A percentile compares a stretch with the other conserved stretches of the same genome.
phyloP scores from a whole-genome alignment of 2,797 vertebrate species.

The Alosa sapidissima region DNA sequence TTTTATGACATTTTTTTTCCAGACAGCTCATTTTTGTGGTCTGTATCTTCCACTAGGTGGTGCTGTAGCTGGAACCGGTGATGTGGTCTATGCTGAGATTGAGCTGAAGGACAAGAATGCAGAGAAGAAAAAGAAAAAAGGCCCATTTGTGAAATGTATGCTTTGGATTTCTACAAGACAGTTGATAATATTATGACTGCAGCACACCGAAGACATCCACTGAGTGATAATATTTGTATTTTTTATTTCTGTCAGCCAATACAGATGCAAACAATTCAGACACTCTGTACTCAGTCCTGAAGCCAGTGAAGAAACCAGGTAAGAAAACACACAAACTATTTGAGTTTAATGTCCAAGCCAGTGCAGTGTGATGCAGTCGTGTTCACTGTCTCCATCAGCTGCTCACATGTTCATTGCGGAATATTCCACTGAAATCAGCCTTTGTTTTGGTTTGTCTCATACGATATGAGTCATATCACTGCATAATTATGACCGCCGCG shows the following conservation, averaged over 20 bases:
- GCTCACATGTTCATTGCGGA: neutral
- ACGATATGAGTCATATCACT: no score
- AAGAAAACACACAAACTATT: neutral
- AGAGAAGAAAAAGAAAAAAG: neutral
- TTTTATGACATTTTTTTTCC: no score
- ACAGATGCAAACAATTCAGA: neutral
- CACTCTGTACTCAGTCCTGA: neutral
- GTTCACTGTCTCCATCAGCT: neutral
- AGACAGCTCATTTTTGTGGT: neutral
- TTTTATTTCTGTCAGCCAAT: neutral
- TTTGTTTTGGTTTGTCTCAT: no score
- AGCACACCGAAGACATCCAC: neutral
- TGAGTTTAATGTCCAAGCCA: neutral
- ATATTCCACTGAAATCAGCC: no score
- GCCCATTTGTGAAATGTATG: neutral
- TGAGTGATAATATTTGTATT: neutral
- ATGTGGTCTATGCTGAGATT: slow-evolving; percentile 7
- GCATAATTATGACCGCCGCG: no score
- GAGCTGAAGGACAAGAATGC: neutral
- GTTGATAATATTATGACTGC: neutral
- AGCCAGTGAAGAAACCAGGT: neutral
- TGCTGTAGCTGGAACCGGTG: neutral
- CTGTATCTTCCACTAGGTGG: neutral
- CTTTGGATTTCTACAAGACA: neutral
- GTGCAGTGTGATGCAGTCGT: neutral